Evolutionary conservation across 2,888 invertebrate genomes (phyloP).

Genomic region (Catocala sponsa): DNA sequence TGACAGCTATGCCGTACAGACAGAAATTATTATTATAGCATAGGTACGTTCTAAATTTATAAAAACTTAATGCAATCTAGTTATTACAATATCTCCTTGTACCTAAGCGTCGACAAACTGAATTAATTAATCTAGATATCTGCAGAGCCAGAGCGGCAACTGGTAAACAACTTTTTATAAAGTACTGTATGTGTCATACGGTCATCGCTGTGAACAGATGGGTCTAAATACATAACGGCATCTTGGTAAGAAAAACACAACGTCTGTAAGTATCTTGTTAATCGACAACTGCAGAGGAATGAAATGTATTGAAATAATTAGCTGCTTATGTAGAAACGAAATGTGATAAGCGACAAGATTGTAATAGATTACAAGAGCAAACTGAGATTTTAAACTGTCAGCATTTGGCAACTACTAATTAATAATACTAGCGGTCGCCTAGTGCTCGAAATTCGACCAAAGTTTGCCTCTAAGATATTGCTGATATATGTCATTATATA

Average conservation of each 20-base stretch:
- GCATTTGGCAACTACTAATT: no score
- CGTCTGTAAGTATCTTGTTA: not conserved
- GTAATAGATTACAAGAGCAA: no score
- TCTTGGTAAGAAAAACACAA: constrained; percentile 1
- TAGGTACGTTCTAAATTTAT: not conserved
- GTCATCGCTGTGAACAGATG: constrained; percentile 34
- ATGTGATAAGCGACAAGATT: no score
- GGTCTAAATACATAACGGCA: constrained; percentile 33
- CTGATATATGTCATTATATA: no score
- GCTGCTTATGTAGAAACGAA: no score
- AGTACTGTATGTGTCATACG: constrained; percentile 24
- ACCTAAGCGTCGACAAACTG: not conserved
- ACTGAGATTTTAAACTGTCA: no score
- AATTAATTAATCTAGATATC: constrained; percentile 10
- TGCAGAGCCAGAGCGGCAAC: constrained; percentile 6
- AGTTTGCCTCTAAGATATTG: no score
- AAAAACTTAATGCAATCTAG: constrained; percentile 5
- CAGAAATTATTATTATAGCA: constrained; percentile 36
- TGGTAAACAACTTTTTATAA: constrained; percentile 58
- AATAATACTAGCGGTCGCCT: no score
- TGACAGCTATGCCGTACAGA: constrained; percentile 68
- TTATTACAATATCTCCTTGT: not conserved
- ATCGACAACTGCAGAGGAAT: not conserved
- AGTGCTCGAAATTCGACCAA: no score
- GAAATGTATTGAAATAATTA: not conserved